These are phyloP conservation scores for Ceratotherium simum DNA, from an alignment of 2,113 vertebrate genomes.

Conservation along the genomic window DNA sequence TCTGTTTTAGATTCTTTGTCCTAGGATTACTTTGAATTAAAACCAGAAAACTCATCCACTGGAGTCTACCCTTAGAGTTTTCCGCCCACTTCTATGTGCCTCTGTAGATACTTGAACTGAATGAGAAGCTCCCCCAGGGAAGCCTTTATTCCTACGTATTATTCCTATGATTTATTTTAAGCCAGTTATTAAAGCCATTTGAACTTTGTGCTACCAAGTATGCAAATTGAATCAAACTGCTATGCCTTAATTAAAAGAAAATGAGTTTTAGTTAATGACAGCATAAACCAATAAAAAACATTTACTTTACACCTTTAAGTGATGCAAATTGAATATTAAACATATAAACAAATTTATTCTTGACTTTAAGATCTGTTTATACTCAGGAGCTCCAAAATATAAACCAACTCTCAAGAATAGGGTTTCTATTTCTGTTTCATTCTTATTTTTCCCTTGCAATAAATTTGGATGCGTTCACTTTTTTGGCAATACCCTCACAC, in stretches of 20 bases:
- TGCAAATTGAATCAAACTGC: constrained; percentile 36
- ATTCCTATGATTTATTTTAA: constrained; percentile 46
- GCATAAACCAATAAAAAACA: constrained; percentile 22
- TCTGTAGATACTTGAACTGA: background rate
- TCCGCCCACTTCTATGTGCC: background rate
- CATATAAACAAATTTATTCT: background rate
- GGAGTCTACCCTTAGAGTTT: background rate
- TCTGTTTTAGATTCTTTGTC: background rate
- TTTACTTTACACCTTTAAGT: constrained; percentile 23
- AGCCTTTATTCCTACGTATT: background rate
- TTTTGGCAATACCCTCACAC: constrained; percentile 17
- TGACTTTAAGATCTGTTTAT: background rate
- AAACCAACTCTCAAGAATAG: background rate
- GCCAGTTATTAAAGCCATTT: constrained; percentile 11
- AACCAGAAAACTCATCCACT: background rate
- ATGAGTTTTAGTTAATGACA: constrained; percentile 52
- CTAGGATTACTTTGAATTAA: constrained; percentile 24
- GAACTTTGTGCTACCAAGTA: constrained; percentile 36
- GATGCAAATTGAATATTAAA: background rate
- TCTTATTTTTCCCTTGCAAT: constrained; percentile 27
- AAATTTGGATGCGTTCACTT: background rate
- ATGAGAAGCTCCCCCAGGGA: background rate
- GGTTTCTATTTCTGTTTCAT: background rate
- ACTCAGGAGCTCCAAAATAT: background rate
- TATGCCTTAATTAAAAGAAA: constrained; percentile 56